Evolutionary conservation across 2,888 invertebrate genomes (phyloP).

Genomic region (Tortrix viridana): DNA sequence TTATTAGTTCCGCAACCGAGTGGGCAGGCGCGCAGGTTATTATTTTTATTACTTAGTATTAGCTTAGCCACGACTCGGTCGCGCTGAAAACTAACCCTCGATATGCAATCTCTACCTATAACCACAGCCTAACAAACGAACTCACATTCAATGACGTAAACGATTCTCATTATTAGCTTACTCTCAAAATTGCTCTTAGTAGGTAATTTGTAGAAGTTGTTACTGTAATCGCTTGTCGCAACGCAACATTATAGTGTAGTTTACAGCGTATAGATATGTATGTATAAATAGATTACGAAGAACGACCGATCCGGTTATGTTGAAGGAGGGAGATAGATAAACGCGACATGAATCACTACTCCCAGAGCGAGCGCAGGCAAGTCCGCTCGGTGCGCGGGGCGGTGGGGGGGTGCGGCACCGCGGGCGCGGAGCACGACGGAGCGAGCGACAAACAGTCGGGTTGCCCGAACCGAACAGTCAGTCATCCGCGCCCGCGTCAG

Average conservation of each 20-base stretch:
- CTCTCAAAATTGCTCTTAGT: slow-evolving; percentile 40
- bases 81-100: not conserved
- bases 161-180: slow-evolving; percentile 24
- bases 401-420: slow-evolving; percentile 59
- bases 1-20: slow-evolving; percentile 38
- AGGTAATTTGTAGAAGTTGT: slow-evolving; percentile 42
- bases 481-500: slow-evolving; percentile 72
- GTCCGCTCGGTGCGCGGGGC: slow-evolving; percentile 63
- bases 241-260: slow-evolving; percentile 58
- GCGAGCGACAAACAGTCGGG: slow-evolving; percentile 62
- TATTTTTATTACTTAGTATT: too few relatives aligned
- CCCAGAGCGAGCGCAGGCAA: slow-evolving; percentile 67
- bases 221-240: slow-evolving; percentile 55
- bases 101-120: too few relatives aligned
- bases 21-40: not conserved
- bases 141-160: slow-evolving; percentile 12
- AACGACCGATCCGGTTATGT: slow-evolving; percentile 83
- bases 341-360: slow-evolving; percentile 84
- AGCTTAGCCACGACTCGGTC: not conserved
- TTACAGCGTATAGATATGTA: slow-evolving; percentile 78
- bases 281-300: slow-evolving; percentile 82
- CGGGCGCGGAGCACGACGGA: slow-evolving; percentile 71
- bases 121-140: not conserved
- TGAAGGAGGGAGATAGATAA: slow-evolving; percentile 84
- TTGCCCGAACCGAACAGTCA: slow-evolving; percentile 73